phyloP scores from a whole-genome alignment of 2,888 invertebrate genomes.

The Hypsopygia costalis region DNA sequence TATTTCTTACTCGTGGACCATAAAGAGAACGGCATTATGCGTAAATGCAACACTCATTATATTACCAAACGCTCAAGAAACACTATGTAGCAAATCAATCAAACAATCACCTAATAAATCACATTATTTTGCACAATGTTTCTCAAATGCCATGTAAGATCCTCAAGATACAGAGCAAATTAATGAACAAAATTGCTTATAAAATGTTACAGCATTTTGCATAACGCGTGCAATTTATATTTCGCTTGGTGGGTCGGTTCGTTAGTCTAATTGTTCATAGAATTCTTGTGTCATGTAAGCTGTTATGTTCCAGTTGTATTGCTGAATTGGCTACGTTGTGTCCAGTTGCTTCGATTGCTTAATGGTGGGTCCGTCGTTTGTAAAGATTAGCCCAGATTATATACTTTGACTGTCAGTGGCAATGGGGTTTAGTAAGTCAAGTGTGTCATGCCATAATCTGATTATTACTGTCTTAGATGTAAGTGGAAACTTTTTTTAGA shows the following conservation, averaged over 20 bases:
- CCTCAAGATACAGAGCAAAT: neutral
- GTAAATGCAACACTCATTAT: too few species aligned
- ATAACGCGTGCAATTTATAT: neutral
- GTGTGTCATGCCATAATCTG: neutral
- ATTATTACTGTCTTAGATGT: neutral
- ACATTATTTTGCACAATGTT: neutral
- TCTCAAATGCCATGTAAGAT: slow-evolving; percentile 1
- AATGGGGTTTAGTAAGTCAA: neutral
- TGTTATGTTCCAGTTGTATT: slow-evolving; percentile 1
- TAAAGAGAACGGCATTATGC: too few species aligned
- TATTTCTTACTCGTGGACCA: too few species aligned
- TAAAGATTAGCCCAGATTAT: slow-evolving; percentile 4
- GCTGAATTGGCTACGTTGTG: slow-evolving; percentile 5
- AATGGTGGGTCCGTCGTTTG: neutral
- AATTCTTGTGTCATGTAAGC: neutral
- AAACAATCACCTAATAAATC: slow-evolving; percentile 1
- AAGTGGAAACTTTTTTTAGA: too few species aligned
- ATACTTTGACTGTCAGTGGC: neutral
- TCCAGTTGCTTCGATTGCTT: neutral
- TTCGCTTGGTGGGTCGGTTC: neutral
- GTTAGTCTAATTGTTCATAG: neutral
- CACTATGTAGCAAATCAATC: slow-evolving; percentile 2
- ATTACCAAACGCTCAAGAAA: too few species aligned
- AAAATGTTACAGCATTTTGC: neutral
- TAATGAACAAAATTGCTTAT: neutral